Evolutionary conservation across 2,113 vertebrate species (phyloP).

Genomic region (Neopipo cinnamomea): DNA sequence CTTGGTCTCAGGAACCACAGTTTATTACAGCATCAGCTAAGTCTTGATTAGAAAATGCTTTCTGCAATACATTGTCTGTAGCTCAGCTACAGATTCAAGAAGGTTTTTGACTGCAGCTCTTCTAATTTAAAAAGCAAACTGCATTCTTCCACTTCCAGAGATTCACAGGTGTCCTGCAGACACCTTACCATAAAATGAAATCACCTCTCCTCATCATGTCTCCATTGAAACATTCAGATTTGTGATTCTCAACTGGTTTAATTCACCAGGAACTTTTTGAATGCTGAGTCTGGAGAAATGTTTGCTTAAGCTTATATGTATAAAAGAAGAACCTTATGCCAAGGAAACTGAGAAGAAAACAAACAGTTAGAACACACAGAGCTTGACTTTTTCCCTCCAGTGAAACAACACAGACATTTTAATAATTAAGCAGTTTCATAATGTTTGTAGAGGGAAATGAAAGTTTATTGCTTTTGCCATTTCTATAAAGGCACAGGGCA

Average conservation of each 20-base stretch:
- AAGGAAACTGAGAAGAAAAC: conserved; percentile 46
- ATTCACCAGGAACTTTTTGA: not conserved
- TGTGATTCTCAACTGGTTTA: not conserved
- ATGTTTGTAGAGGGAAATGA: conserved; percentile 38
- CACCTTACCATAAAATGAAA: not conserved
- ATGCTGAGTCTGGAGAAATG: not conserved
- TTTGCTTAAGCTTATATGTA: not conserved
- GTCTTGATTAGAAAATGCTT: not conserved
- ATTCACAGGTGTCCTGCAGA: not conserved
- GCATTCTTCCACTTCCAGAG: not conserved
- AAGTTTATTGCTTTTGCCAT: conserved; percentile 38
- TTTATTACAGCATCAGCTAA: not conserved
- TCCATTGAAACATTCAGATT: not conserved
- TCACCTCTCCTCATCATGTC: accelerated
- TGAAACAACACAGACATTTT: conserved; percentile 45
- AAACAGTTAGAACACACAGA: not conserved
- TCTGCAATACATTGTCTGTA: not conserved
- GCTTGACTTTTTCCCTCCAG: conserved; percentile 24
- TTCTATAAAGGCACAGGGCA: not conserved
- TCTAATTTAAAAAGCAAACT: not conserved
- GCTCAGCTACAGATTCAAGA: not conserved
- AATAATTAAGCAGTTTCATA: conserved; percentile 52
- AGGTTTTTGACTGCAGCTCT: not conserved
- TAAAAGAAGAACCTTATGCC: not conserved
- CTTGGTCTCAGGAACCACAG: not conserved